Evolutionary conservation across 2,113 vertebrate species (phyloP), one percentile per base, ranked within the genome.

Genomic region (Sphyrna mokarran): DNA sequence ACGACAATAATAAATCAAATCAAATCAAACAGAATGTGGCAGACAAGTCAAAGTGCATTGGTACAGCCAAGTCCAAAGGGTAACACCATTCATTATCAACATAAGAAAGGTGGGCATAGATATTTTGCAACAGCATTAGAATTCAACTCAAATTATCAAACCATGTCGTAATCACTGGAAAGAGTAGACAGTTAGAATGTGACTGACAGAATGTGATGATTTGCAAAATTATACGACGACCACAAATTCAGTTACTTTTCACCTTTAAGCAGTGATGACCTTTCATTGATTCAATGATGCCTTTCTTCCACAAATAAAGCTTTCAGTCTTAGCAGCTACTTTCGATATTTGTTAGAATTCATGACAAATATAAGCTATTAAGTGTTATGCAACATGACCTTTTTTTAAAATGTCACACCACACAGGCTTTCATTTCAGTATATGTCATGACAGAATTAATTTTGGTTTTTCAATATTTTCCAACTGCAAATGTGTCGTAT

Each of bases 311-410:
- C 69, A 72, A 95, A 95, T 95, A 95, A 72, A 95, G 94, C 94
- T 72, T 95, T 95, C 69, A 95, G 68, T 54, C 43, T 54, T 76
- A 54, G 94, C 66, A 70, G 40, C 66, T 95, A 95, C 69, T 72
- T 95, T 72, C 68, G 14, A 95, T 95, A 95, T 72, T 72, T 48
- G 69, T 70, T 76, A 0, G 26, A 72, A 95, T 72, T 72, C 69
- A 48, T 72, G 69, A 95, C 94, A 95, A 95, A 95, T 95, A 48
- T 95, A 95, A 70, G 94, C 40, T 48, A 95, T 95, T 95, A 95
- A 72, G 22, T 95, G 68, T 95, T 43, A 72, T 70, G 94, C 23
- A 72, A 95, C 23, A 54, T 95, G 94, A 95, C 68, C 94, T 48
- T 95, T 95, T 72, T 54, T 95, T 72, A 54, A 95, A 95, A 95